Percentiles rank a stretch among this genome's conserved stretches.
Conservation (phyloP, 2,113 vertebrate species). For the Antennarius striatus region DNA sequence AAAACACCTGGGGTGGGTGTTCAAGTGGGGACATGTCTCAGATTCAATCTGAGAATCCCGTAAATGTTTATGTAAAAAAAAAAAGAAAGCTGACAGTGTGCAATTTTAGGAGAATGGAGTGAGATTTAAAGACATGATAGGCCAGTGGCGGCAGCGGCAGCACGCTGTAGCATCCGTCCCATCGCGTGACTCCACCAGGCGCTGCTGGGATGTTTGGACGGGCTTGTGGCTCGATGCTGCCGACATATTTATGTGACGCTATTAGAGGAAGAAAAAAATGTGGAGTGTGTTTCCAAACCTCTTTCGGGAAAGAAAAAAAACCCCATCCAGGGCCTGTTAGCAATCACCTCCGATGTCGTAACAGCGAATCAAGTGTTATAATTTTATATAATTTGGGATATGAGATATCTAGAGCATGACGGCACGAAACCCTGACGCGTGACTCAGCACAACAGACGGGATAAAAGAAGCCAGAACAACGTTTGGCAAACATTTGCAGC, state of each 20-base stretch:
- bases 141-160: constrained; percentile 11
- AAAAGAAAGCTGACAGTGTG: constrained; percentile 33
- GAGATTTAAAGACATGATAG: constrained; percentile 41
- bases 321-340: constrained; percentile 70
- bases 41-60: constrained; percentile 48
- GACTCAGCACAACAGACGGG: neutral
- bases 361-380: constrained; percentile 38
- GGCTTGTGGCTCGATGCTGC: constrained; percentile 56
- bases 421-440: constrained; percentile 16
- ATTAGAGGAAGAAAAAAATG: constrained; percentile 50
- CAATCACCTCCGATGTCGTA: constrained; percentile 58
- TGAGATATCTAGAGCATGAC: constrained; percentile 26
- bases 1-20: constrained; percentile 20
- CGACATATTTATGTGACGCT: constrained; percentile 65
- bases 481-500: constrained; percentile 3
- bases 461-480: constrained; percentile 7
- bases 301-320: constrained; percentile 23
- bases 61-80: constrained; percentile 41
- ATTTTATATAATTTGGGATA: constrained; percentile 43
- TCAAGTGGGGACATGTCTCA: constrained; percentile 57
- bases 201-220: constrained; percentile 52
- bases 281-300: constrained; percentile 41
- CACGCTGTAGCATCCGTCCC: constrained; percentile 10
- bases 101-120: neutral
- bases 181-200: constrained; percentile 63